These are phyloP conservation scores for Mesochorus sp. DNA, from an alignment of 2,888 invertebrate species.

Conservation along the genomic window DNA sequence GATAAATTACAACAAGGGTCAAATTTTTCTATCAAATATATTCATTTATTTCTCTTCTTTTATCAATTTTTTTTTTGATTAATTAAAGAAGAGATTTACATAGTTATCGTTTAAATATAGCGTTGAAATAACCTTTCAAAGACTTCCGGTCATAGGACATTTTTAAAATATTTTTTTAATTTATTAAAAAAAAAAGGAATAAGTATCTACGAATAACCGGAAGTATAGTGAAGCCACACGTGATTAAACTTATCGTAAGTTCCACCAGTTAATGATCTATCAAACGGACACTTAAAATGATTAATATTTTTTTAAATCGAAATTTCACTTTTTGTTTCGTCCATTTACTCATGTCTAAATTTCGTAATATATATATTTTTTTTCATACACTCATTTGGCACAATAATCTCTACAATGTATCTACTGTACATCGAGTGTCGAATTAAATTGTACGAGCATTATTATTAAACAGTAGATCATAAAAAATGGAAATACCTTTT, in stretches of 20 bases:
- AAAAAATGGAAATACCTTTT: too few species aligned
- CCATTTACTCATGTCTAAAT: too few species aligned
- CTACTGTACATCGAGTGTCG: slow-evolving; percentile 5
- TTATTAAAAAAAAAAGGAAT: background rate
- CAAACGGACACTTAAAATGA: slow-evolving; percentile 15
- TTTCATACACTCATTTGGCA: slow-evolving; percentile 65
- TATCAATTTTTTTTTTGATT: slow-evolving; percentile 6
- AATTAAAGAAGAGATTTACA: too few species aligned
- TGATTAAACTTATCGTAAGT: slow-evolving; percentile 7
- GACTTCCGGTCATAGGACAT: too few species aligned
- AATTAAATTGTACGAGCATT: background rate
- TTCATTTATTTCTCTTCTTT: too few species aligned
- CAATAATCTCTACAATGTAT: slow-evolving; percentile 52
- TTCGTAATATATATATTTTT: too few species aligned
- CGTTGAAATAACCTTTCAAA: too few species aligned
- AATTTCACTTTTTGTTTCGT: too few species aligned
- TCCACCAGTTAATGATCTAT: background rate
- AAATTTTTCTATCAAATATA: slow-evolving; percentile 41
- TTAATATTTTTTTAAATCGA: too few species aligned
- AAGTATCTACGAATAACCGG: background rate
- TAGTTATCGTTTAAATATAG: too few species aligned
- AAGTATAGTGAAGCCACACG: slow-evolving; percentile 16
- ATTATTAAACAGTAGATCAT: slow-evolving; percentile 2
- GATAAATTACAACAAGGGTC: slow-evolving; percentile 37
- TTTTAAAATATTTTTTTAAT: too few species aligned